Evolutionary conservation across 2,113 vertebrate species (phyloP), one percentile per base, ranked within the genome.

Genomic region (Cavia aperea): DNA sequence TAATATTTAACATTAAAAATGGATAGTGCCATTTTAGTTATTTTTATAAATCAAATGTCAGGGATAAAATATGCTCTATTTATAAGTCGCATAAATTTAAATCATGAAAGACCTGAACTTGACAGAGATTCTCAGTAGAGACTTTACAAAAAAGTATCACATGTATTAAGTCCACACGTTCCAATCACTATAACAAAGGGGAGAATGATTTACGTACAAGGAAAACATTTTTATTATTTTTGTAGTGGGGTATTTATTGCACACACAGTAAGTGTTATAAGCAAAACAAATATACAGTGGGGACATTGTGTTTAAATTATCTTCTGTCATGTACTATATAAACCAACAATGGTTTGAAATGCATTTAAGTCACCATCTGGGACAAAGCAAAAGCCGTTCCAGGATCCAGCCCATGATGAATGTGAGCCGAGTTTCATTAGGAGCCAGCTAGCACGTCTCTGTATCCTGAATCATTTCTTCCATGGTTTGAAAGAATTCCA

Each of bases 401-500:
- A 96, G 86, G 88, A 95, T 94, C 65, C 89, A 88, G 91, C 81
- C 43, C 51, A 87, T 97, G 96, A 95, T 97, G 92, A 95, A 97
- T 96, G 95, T 84, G 89, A 92, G 84, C 88, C 1, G 87, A 94
- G 88, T 92, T 96, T 97, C 96, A 94, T 95, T 96, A 95, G 94
- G 77, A 96, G 85, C 93, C 93, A 96, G 77, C 93, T 66, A 97
- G 96, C 96, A 96, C 1, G 83, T 94, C 88, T 95, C 81, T 68
- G 88, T 90, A 94, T 96, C 92, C 96, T 97, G 96, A 91, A 96
- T 95, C 93, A 93, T 95, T 94, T 96, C 94, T 97, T 95, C 87
- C 95, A 91, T 3, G 11, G 9, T 88, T 95, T 94, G 97, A 97
- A 97, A 95, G 96, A 93, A 84, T 96, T 96, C 96, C 96, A 97